Percentiles rank a stretch among this genome's conserved stretches.
phyloP scores from a whole-genome alignment of 1,140 invertebrate genomes.

The Camponotus floridanus region DNA sequence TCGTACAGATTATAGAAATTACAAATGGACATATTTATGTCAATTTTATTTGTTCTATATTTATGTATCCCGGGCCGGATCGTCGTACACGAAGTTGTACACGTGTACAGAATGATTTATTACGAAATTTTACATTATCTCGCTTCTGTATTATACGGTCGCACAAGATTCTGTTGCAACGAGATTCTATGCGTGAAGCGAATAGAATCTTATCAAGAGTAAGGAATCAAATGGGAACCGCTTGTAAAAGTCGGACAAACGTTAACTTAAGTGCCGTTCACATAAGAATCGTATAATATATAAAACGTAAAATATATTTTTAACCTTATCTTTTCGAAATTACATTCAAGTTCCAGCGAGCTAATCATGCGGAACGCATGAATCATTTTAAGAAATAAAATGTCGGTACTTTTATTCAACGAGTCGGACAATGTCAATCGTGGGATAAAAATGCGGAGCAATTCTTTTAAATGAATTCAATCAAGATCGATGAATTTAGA shows the following conservation, averaged over 20 bases:
- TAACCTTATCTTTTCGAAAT: too few relatives aligned
- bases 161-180: neutral
- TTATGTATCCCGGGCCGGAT: neutral
- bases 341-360: neutral
- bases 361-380: neutral
- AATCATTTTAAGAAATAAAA: neutral
- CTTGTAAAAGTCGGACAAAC: neutral
- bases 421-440: neutral
- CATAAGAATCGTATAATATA: neutral
- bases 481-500: neutral
- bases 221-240: slow-evolving; percentile 22
- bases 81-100: neutral
- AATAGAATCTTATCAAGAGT: slow-evolving; percentile 33
- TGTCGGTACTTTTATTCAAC: slow-evolving; percentile 4
- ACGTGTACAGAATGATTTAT: slow-evolving; percentile 30
- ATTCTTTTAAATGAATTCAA: too few relatives aligned
- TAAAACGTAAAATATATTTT: neutral
- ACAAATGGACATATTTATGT: slow-evolving; percentile 9
- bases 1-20: neutral
- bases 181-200: neutral
- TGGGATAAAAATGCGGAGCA: neutral
- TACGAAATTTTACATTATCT: slow-evolving; percentile 27
- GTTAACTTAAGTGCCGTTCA: slow-evolving; percentile 25
- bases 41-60: neutral
- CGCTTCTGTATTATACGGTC: neutral